A percentile compares a stretch with the other conserved stretches of the same genome.
phyloP scores from a whole-genome alignment of 2,888 invertebrate genomes.

The Eudasyphora cyanicolor region DNA sequence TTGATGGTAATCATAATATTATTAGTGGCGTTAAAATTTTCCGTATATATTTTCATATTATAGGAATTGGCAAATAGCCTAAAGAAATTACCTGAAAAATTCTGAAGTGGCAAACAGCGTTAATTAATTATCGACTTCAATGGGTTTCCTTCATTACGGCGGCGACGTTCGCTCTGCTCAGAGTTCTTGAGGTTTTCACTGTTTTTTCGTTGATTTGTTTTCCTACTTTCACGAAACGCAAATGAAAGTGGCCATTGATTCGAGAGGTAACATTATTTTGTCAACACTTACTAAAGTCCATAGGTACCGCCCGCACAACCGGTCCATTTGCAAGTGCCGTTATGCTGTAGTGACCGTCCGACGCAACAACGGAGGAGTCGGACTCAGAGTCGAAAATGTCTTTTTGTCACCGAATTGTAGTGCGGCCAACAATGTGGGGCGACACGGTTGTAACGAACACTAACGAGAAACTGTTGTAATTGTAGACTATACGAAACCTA shows the following conservation, averaged over 20 bases:
- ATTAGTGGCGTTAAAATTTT: too few relatives aligned
- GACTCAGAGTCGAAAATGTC: background rate
- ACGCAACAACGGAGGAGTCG: background rate
- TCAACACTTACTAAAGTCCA: background rate
- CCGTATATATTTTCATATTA: too few relatives aligned
- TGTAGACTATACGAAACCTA: background rate
- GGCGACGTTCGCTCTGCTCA: background rate
- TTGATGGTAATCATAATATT: too few relatives aligned
- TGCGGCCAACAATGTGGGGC: background rate
- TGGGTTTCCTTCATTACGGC: background rate
- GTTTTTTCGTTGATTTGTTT: background rate
- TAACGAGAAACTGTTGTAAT: background rate
- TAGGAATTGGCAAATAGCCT: background rate
- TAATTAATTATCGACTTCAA: background rate
- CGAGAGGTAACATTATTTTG: conserved; percentile 3
- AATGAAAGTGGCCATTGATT: background rate
- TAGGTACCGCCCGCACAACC: background rate
- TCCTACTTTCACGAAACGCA: background rate
- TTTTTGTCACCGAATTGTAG: background rate
- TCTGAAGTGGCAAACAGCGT: background rate
- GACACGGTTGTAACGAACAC: background rate
- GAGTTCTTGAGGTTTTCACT: background rate
- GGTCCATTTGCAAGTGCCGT: background rate
- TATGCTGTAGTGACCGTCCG: background rate
- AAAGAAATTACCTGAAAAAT: conserved; percentile 16